Conservation (phyloP, 2,888 invertebrate species). For the Aleiodes alternator region DNA sequence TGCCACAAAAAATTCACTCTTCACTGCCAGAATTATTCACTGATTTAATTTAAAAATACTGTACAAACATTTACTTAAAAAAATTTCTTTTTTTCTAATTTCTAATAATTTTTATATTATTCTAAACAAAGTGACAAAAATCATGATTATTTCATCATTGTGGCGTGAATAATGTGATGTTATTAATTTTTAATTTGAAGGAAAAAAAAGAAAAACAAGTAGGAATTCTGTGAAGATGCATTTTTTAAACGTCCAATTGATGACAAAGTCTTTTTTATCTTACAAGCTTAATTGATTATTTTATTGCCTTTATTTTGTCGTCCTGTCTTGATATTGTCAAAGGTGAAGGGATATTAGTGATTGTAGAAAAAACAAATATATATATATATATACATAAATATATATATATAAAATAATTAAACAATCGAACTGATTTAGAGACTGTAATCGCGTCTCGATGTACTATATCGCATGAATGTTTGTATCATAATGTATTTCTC, state of each 20-base stretch:
- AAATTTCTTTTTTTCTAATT: neutral
- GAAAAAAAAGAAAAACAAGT: constrained; percentile 1
- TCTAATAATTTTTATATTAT: neutral
- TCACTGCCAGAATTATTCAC: constrained; percentile 28
- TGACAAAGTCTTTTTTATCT: neutral
- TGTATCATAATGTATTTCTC: constrained; percentile 41
- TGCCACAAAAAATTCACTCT: constrained; percentile 1
- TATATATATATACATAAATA: no score
- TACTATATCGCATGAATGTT: constrained; percentile 45
- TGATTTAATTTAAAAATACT: neutral
- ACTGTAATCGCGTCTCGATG: constrained; percentile 42
- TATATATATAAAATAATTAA: constrained; percentile 16
- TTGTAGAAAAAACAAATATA: no score
- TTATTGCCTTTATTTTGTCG: constrained; percentile 9
- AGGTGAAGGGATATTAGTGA: constrained; percentile 13
- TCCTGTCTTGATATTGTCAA: constrained; percentile 29
- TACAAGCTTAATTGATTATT: neutral
- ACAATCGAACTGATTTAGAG: constrained; percentile 45
- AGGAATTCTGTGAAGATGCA: no score
- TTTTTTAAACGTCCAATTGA: no score
- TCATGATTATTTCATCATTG: neutral
- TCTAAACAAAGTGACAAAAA: no score
- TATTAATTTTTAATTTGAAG: constrained; percentile 10
- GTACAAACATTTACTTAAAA: no score
- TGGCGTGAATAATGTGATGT: constrained; percentile 5